These are phyloP conservation scores for Sphaerophoria rueppellii DNA, from an alignment of 2,888 invertebrate species.

Conservation along the genomic window DNA sequence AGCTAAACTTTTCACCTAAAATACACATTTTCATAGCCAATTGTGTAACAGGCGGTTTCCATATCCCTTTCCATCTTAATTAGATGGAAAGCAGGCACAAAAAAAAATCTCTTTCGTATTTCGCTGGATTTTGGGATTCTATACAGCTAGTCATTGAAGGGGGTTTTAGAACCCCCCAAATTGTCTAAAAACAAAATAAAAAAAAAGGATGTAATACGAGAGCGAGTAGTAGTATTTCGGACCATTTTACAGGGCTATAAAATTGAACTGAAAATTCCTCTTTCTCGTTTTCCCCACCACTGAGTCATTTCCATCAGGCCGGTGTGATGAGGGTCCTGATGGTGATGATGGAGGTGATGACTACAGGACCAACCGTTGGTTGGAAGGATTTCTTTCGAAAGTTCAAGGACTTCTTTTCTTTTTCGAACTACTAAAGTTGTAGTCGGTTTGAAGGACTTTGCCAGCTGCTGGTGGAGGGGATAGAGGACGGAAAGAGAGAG, in stretches of 20 bases:
- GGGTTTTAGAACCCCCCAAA: not conserved
- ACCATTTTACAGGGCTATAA: conserved; percentile 58
- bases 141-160: conserved; percentile 1
- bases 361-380: not conserved
- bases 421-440: not conserved
- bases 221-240: conserved; percentile 13
- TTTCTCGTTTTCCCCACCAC: conserved; percentile 18
- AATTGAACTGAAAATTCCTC: conserved; percentile 67
- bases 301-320: conserved; percentile 40
- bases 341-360: conserved; percentile 2
- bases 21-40: conserved; percentile 73
- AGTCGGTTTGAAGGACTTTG: not conserved
- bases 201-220: conserved; percentile 9
- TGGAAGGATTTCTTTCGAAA: conserved; percentile 22
- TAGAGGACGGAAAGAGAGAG: conserved; percentile 24
- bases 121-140: not conserved
- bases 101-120: not conserved
- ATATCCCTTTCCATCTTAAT: conserved; percentile 70
- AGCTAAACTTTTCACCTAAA: conserved; percentile 73
- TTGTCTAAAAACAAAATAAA: not conserved
- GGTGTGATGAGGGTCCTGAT: conserved; percentile 6
- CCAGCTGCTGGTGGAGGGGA: not conserved
- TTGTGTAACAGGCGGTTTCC: conserved; percentile 70
- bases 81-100: conserved; percentile 62
- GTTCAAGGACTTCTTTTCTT: conserved; percentile 62